phyloP scores from a whole-genome alignment of 2,797 vertebrate genomes.

The Rhinichthys osculus region DNA sequence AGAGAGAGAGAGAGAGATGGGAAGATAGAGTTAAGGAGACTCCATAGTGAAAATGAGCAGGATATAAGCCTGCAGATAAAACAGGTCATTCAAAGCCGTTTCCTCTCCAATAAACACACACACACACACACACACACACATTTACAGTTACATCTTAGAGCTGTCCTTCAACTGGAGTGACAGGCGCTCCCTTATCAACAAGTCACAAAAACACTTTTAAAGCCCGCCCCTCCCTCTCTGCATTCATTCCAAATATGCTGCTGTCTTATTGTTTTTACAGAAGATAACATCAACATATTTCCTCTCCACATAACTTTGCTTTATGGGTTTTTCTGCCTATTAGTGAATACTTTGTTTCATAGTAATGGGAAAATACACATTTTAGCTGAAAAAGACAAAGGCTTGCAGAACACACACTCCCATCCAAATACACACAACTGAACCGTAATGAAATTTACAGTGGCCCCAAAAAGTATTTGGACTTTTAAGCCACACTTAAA shows the following conservation, averaged over 20 bases:
- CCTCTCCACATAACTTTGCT: constrained; percentile 39
- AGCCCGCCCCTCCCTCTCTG: constrained; percentile 55
- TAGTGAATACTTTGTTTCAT: constrained; percentile 24
- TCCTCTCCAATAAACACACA: constrained; percentile 51
- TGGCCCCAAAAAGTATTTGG: not conserved
- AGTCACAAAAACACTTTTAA: constrained; percentile 61
- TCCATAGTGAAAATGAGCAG: constrained; percentile 64
- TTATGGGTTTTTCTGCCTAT: constrained; percentile 40
- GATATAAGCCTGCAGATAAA: constrained; percentile 64
- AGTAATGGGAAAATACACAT: constrained; percentile 27
- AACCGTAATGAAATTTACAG: constrained; percentile 15
- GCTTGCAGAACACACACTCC: constrained; percentile 6
- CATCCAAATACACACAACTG: constrained; percentile 3
- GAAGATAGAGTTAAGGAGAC: constrained; percentile 57
- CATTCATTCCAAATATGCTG: constrained; percentile 53
- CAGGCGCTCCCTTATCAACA: constrained; percentile 64
- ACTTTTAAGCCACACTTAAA: constrained; percentile 24
- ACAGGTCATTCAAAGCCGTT: constrained; percentile 60
- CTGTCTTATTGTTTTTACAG: constrained; percentile 53
- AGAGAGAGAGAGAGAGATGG: constrained; percentile 58
- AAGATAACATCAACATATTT: constrained; percentile 48
- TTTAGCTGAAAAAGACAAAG: not conserved
- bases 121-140: constrained; percentile 6
- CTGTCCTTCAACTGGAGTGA: constrained; percentile 66
- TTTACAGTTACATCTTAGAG: constrained; percentile 62